Base-by-base conservation (phyloP, 2,888 invertebrate genomes). In the Chydorus sphaericus region DNA sequence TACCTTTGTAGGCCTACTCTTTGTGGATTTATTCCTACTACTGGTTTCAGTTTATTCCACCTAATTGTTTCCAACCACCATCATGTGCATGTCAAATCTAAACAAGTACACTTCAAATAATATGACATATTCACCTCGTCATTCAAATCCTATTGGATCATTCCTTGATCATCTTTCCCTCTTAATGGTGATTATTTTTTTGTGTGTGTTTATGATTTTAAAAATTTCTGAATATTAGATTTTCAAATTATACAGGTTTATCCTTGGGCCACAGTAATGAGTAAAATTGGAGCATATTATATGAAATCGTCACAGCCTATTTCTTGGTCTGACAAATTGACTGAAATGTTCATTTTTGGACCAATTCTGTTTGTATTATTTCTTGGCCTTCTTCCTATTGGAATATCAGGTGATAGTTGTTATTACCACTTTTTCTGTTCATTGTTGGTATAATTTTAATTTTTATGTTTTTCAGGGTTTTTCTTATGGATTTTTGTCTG, bases 211-310 rank as follows among this genome's bases (percentile, higher is more conserved):
- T 18, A 48, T 39, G 18, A 26, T 6, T 29, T 50, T 48, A 44
- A 50, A 2, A 58, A 59, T 18, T 55, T 49, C 14, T 16, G 58
- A n/a, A 59, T 60, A 49, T n/a, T 28, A 36, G 8, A 58, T n/a
- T 58, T 57, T 8, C 55, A 59, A n/a, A n/a, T n/a, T 31, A 37
- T 55, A 7, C 50, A 60, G 31, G 54, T 58, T 51, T 58, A 56
- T 29, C 60, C 60, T 28, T 61, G 60, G 58, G 39, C 58, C 1
- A 58, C 60, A 16, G n/a, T 52, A 14, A 31, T 55, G 3, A 61
- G 58, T 38, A 56, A 56, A 38, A 53, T 58, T 30, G 5, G 58
- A 8, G 55, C 62, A 1, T 62, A 59, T 44, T 62, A 61, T 28
- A 53, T 61, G 18, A 59, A 61, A 26, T 58, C 55, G 29, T 56